A percentile compares a stretch with the other conserved stretches of the same genome.
Conservation (phyloP, 2,888 invertebrate genomes). For the Scaptomyza cyrtandrae region DNA sequence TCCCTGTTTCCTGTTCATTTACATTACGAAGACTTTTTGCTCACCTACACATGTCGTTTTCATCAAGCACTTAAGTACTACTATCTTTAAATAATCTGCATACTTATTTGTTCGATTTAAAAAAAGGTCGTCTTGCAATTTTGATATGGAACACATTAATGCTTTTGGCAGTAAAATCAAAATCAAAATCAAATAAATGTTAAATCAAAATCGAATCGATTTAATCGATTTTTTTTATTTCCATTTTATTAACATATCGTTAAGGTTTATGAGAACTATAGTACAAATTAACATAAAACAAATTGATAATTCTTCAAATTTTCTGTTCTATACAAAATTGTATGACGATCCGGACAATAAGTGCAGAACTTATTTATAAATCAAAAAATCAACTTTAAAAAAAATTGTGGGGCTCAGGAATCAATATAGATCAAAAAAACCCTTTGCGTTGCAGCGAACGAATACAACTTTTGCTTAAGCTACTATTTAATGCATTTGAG, state of each 20-base stretch:
- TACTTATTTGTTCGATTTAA: not conserved
- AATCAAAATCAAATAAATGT: no score
- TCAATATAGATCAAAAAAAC: not conserved
- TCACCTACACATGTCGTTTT: not conserved
- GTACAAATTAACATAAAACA: no score
- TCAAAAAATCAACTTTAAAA: not conserved
- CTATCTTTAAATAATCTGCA: not conserved
- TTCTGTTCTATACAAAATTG: not conserved
- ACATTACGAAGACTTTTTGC: no score
- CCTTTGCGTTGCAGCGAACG: not conserved
- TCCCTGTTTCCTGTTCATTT: not conserved
- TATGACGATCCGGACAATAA: conserved; percentile 2
- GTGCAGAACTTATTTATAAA: not conserved
- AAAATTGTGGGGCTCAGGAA: not conserved
- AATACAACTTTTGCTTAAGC: not conserved
- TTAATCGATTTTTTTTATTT: not conserved
- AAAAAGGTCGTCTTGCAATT: conserved; percentile 4
- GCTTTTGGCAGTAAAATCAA: no score
- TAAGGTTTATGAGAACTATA: no score
- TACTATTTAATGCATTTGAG: not conserved
- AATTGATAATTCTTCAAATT: no score
- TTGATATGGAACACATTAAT: not conserved
- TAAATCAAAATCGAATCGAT: not conserved
- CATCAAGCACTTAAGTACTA: not conserved
- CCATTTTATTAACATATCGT: not conserved